phyloP scores from a whole-genome alignment of 2,113 vertebrate genomes.

The Cettia cetti region DNA sequence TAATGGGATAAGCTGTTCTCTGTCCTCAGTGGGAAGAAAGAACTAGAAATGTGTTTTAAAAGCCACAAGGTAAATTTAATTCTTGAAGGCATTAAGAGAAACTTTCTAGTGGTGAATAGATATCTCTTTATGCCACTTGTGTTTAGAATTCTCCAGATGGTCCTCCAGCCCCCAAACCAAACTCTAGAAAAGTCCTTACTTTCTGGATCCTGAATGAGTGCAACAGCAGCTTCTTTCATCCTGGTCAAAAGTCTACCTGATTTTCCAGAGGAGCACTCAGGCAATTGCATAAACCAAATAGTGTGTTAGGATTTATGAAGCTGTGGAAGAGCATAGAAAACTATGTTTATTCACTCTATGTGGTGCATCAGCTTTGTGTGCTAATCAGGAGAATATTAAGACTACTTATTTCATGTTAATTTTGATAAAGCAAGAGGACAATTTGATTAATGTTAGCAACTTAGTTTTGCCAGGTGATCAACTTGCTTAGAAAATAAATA shows the following conservation, averaged over 20 bases:
- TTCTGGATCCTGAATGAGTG: background rate
- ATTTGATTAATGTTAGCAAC: background rate
- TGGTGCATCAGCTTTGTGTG: background rate
- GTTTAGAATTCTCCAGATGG: background rate
- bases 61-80: background rate
- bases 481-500: slow-evolving; percentile 1
- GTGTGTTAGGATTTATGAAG: background rate
- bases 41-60: background rate
- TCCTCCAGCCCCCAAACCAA: background rate
- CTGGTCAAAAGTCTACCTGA: background rate
- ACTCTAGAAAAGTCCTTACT: background rate
- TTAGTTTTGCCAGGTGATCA: background rate
- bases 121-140: background rate
- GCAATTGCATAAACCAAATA: background rate
- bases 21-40: background rate
- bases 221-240: background rate
- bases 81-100: background rate
- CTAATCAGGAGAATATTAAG: background rate
- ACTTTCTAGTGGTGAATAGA: background rate
- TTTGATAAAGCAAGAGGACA: background rate
- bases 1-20: background rate
- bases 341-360: background rate
- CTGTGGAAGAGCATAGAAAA: background rate
- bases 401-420: background rate
- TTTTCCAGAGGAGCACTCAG: background rate